phyloP scores from a whole-genome alignment of 2,113 vertebrate genomes.

The Solea senegalensis region DNA sequence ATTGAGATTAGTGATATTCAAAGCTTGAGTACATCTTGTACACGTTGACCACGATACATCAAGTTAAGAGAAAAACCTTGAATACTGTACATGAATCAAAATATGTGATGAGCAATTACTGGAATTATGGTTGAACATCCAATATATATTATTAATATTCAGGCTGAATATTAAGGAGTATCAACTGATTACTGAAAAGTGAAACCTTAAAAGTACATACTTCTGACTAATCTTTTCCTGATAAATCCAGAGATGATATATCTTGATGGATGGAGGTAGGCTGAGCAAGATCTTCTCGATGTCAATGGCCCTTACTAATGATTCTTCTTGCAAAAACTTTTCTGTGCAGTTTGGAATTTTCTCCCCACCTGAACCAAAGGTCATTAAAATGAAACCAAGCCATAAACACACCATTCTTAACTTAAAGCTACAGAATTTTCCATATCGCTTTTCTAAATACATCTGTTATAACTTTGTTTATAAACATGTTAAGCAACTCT shows the following conservation, averaged over 20 bases:
- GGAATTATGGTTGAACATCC: too few relatives aligned
- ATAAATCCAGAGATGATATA: constrained; percentile 48
- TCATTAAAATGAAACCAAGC: not conserved
- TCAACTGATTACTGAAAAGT: not conserved
- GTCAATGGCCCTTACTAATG: constrained; percentile 52
- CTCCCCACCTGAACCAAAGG: constrained; percentile 52
- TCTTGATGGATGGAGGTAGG: constrained; percentile 47
- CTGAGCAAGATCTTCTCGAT: constrained; percentile 71
- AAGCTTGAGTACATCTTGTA: not conserved
- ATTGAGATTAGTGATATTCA: not conserved
- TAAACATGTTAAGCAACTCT: too few relatives aligned
- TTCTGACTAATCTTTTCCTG: constrained; percentile 16
- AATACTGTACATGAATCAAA: too few relatives aligned
- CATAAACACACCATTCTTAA: too few relatives aligned
- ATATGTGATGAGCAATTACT: too few relatives aligned
- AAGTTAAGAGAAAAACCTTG: too few relatives aligned
- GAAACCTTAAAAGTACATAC: constrained; percentile 35
- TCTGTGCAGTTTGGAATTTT: constrained; percentile 69
- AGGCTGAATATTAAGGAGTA: too few relatives aligned
- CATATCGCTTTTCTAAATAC: too few relatives aligned
- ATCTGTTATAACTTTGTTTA: too few relatives aligned
- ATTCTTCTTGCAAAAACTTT: constrained; percentile 31
- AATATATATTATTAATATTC: too few relatives aligned
- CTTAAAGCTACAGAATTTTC: too few relatives aligned
- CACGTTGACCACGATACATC: too few relatives aligned